Evolutionary conservation across 2,797 vertebrate genomes (phyloP), one percentile per base, ranked within the genome.

Genomic region (Pipistrellus pipistrellus): DNA sequence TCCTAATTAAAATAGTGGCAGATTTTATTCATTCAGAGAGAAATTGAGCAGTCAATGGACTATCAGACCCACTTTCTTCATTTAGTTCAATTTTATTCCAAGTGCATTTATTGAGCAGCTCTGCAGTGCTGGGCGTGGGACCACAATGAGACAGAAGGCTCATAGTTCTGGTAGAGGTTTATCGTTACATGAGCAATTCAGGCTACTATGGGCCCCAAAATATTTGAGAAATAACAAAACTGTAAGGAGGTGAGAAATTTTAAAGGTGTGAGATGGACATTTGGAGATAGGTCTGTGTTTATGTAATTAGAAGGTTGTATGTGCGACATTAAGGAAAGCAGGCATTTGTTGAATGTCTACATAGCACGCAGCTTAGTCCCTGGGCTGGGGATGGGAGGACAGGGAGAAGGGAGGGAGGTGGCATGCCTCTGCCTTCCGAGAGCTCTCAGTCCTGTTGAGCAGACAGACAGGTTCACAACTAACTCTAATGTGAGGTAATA

Each of bases 361-460:
- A 35, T 32, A 66, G 10, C 5, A 8, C 23, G 5, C 53, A 53
- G 25, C 46, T 18, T 2, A 59, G 57, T 62, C 32, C 30, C 30
- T 4, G 10, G 6, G 59, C 17, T 32, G 48, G 53, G 44, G 48
- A 3, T 6, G 7, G 20, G 21, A 18, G 38, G 6, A 6, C 46
- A 32, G 6, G 2, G 14, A 57, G 9, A 20, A 11, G 0, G 21
- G 30, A 2, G 4, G 15, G 15, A n/a, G 8, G n/a, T 55, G 44
- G 12, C 13, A 2, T 15, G 32, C 0, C 35, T 27, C 59, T 13
- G 46, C n/a, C 83, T 25, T 53, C 64, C 3, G 8, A 8, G 8
- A 89, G n/a, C 44, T 62, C 21, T 51, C 12, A 17, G 38, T 17
- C 15, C 41, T 77, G 7, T 41, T 41, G 25, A 77, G 20, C 27